These are phyloP conservation scores for Thaleichthys pacificus DNA, from an alignment of 2,797 vertebrate species.

Conservation along the genomic window DNA sequence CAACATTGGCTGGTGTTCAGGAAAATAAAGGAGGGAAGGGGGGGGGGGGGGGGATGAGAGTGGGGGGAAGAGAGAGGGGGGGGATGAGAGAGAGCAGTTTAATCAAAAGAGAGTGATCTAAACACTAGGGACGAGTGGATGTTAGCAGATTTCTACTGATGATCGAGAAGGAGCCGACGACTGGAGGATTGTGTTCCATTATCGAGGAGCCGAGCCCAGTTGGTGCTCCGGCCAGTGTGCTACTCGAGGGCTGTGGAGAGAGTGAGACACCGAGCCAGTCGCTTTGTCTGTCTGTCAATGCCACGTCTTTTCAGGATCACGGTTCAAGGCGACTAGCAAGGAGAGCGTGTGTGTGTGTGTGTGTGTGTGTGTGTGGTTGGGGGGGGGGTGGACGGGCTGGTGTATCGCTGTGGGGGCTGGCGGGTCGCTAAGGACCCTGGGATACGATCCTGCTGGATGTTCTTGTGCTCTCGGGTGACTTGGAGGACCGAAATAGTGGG, in stretches of 20 bases:
- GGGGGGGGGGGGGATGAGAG: neutral
- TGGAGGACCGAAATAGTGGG: constrained; percentile 42
- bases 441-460: constrained; percentile 39
- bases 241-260: constrained; percentile 48
- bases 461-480: constrained; percentile 48
- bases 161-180: constrained; percentile 38
- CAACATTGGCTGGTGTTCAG: constrained; percentile 42
- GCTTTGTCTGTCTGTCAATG: constrained; percentile 70
- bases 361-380: constrained; percentile 1
- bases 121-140: constrained; percentile 43
- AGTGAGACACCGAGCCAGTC: constrained; percentile 42
- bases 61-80: too few species aligned
- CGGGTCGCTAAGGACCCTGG: constrained; percentile 56
- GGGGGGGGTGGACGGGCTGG: constrained; percentile 38
- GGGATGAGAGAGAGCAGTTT: constrained; percentile 29
- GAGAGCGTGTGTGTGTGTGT: neutral
- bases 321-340: constrained; percentile 56
- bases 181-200: constrained; percentile 45
- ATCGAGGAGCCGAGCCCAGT: constrained; percentile 26
- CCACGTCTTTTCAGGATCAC: constrained; percentile 68
- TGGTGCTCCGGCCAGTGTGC: constrained; percentile 34
- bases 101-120: constrained; percentile 59
- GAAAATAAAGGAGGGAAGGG: constrained; percentile 1
- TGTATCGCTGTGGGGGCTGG: constrained; percentile 57
- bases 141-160: constrained; percentile 42